phyloP scores from a whole-genome alignment of 2,888 invertebrate species.

The Loripinus fragilis region DNA sequence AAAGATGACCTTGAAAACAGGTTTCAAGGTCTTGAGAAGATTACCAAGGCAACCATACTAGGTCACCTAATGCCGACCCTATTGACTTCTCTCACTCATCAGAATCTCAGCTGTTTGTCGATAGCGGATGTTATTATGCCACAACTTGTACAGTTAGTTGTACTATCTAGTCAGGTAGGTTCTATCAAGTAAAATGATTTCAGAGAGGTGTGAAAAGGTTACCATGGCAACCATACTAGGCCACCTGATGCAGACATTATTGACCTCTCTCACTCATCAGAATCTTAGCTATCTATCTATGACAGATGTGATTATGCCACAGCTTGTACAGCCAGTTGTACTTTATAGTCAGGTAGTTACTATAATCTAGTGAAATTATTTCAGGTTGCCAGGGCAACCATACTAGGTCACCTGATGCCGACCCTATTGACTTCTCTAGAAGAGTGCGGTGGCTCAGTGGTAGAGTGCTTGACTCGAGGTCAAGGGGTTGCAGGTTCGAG shows the following conservation, averaged over 20 bases:
- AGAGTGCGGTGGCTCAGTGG: no score
- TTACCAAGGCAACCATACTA: slow-evolving; percentile 81
- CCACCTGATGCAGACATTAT: slow-evolving; percentile 78
- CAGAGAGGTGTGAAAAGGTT: no score
- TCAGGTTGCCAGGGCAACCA: slow-evolving; percentile 80
- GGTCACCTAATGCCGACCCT: slow-evolving; percentile 81
- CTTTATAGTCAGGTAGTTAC: slow-evolving; percentile 81
- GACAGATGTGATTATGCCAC: slow-evolving; percentile 80
- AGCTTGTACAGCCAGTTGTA: slow-evolving; percentile 80
- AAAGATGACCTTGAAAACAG: slow-evolving; percentile 75
- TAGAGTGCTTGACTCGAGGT: no score
- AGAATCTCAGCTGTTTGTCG: slow-evolving; percentile 75
- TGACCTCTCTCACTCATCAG: slow-evolving; percentile 80
- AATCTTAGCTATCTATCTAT: slow-evolving; percentile 77
- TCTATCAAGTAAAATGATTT: no score
- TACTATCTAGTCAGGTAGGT: slow-evolving; percentile 81
- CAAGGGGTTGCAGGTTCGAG: no score
- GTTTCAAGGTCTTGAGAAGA: slow-evolving; percentile 78
- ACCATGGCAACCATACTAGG: slow-evolving; percentile 82
- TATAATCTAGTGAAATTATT: no score
- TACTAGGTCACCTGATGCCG: slow-evolving; percentile 81
- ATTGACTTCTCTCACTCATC: slow-evolving; percentile 80
- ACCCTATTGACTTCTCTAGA: slow-evolving; percentile 80
- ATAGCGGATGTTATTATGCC: slow-evolving; percentile 80
- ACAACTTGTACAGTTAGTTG: slow-evolving; percentile 79